Evolutionary conservation across 1,140 invertebrate genomes (phyloP), one percentile per base, ranked within the genome.

Genomic region (Eumeta japonica): DNA sequence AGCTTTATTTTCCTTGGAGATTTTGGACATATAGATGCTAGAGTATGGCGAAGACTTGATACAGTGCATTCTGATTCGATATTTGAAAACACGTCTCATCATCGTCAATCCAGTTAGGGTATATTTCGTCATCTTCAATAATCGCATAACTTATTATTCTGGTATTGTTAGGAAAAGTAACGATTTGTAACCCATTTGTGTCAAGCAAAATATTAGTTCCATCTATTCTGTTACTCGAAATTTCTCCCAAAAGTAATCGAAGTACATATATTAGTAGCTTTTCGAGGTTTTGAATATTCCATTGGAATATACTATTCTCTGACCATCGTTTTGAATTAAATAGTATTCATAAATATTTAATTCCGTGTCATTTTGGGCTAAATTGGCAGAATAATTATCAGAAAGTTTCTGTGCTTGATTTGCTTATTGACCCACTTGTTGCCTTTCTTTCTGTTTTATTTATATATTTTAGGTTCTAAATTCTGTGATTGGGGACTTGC

Each of bases 211-310:
- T 72, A 52, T 62, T 64, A 15, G 76, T 80, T 13, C 78, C 79
- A 55, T 81, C 79, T 45, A 63, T 76, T 15, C 79, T 65, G 16
- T 63, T 62, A 15, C 65, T 71, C 52, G 76, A 79, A 51, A 77
- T 60, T 62, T 81, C 79, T 37, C 74, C 63, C 19, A 70, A 47
- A 45, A 78, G 57, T 80, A 73, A 19, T 73, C 77, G 10, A 64
- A 68, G 20, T 64, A 71, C 39, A 66, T 73, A 12, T 39, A 74
- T 63, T 16, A 77, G 53, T 40, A 80, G 56, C 56, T 68, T 74
- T 59, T 79, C 70, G 36, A 65, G 58, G 36, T 70, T 46, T 13
- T 37, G 20, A 36, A 36, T 36, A 46, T 37, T 42, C 59, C 43
- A n/a, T 57, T 37, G 27, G 57, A 35, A 52, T 58, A 71, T 37